These are phyloP conservation scores for Chitala chitala DNA, from an alignment of 2,113 vertebrate genomes.

Conservation along the genomic window DNA sequence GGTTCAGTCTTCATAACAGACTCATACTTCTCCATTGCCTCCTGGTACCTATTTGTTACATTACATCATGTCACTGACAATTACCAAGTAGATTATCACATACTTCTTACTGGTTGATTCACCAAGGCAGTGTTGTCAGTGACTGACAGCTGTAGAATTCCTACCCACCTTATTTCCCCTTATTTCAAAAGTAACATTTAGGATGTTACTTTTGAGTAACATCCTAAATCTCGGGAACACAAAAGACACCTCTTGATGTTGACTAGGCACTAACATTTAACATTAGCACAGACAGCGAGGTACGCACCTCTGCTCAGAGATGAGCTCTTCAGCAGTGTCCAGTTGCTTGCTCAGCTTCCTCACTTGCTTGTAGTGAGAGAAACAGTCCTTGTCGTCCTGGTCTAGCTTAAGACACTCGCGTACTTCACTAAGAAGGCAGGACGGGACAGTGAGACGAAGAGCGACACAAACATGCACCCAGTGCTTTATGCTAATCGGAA, in stretches of 20 bases:
- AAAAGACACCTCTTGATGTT: no score
- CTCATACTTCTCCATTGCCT: conserved; percentile 68
- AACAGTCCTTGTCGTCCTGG: conserved; percentile 75
- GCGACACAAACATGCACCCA: neutral
- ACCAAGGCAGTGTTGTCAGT: no score
- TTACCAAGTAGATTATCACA: no score
- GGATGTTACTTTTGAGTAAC: no score
- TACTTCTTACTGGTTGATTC: no score
- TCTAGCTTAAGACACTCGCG: conserved; percentile 75
- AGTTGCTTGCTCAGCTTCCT: conserved; percentile 75
- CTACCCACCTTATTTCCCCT: no score
- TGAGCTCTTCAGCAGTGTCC: conserved; percentile 65
- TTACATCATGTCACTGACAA: no score
- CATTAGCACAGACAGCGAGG: neutral
- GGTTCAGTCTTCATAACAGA: conserved; percentile 67
- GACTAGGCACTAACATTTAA: no score
- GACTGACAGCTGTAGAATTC: no score
- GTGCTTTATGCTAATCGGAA: no score
- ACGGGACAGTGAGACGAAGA: neutral
- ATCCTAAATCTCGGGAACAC: no score
- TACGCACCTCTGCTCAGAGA: conserved; percentile 59
- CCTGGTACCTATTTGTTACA: conserved; percentile 54
- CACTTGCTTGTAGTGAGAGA: conserved; percentile 73
- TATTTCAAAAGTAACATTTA: no score
- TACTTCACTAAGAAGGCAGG: conserved; percentile 56